Evolutionary conservation across 53 echinoderm and acorn worm species (phyloP), one percentile per base, ranked within the genome.

Genomic region (Temnopleurus reevesii): DNA sequence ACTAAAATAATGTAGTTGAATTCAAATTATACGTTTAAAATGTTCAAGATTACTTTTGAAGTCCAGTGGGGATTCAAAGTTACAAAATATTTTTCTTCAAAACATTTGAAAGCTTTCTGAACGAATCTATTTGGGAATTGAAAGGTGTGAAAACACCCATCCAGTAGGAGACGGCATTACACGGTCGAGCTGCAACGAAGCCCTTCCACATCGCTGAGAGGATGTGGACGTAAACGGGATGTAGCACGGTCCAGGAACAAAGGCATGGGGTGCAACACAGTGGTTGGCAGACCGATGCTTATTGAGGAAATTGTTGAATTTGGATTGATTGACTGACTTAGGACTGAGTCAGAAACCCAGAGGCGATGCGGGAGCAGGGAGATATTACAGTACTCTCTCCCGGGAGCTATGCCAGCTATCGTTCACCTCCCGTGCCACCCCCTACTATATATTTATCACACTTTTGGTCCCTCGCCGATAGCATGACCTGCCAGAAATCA

Each of bases 261-360:
- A 46, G 77, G 77, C 45, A 46, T 45, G 45, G 27, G 53, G 81
- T 43, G 1, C 49, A 43, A 8, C 4, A 5, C 8, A 18, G 18
- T 81, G 29, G 28, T 35, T 34, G 59, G 2, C 53, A 30, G 88
- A 46, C 65, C 5, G 51, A 46, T 27, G 18, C 0, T 86, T 44
- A 86, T 87, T 66, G 71, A 87, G 88, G 88, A 87, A 87, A 87
- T 87, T 87, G 88, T 87, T 87, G 61, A 71, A 26, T 87, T 66
- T 66, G 88, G 29, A 87, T 71, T 87, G 88, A 87, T 87, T 65
- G 51, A 71, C 65, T 24, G 51, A 71, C 13, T 85, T 71, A 28
- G 34, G 21, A 33, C 47, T 87, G 88, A 87, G 88, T 87, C 88
- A 87, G 66, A 49, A 31, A 56, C 57, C 60, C 83, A 71, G 34